phyloP scores from a whole-genome alignment of 2,888 invertebrate genomes.

The Chouioia cunea region DNA sequence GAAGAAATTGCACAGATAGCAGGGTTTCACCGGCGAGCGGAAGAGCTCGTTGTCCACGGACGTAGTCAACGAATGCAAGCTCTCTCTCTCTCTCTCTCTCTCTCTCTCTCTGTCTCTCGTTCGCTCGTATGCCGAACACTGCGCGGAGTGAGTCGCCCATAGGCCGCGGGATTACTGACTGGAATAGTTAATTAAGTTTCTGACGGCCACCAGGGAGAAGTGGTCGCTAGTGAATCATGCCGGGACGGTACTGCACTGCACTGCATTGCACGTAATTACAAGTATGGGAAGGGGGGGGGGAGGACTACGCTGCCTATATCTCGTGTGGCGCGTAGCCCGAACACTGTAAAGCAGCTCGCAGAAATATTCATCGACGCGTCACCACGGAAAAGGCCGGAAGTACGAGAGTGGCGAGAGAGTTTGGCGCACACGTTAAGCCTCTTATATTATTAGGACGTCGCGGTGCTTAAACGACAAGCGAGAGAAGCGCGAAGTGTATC shows the following conservation, averaged over 20 bases:
- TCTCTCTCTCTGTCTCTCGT: background rate
- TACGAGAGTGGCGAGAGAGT: background rate
- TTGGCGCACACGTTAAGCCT: slow-evolving; percentile 23
- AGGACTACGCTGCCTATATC: too few species aligned
- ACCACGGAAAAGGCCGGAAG: background rate
- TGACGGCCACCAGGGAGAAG: slow-evolving; percentile 58
- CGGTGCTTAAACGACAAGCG: slow-evolving; percentile 26
- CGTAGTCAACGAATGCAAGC: slow-evolving; percentile 13
- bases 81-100: too few species aligned
- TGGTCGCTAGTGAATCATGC: slow-evolving; percentile 58
- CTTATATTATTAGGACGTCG: slow-evolving; percentile 19
- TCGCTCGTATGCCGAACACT: slow-evolving; percentile 43
- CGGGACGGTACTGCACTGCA: slow-evolving; percentile 49
- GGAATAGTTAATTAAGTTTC: slow-evolving; percentile 65
- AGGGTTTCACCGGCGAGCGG: background rate
- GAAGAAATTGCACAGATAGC: too few species aligned
- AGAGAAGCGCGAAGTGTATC: too few species aligned
- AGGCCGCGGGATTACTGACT: slow-evolving; percentile 55
- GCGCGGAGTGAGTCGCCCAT: slow-evolving; percentile 43
- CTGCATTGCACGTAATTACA: slow-evolving; percentile 56
- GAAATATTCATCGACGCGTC: slow-evolving; percentile 18
- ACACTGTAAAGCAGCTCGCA: too few species aligned
- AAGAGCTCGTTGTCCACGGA: background rate
- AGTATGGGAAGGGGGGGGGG: too few species aligned
- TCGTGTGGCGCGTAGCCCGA: too few species aligned